These are phyloP conservation scores for Drosophila testacea DNA, from an alignment of 2,888 invertebrate genomes.

Conservation along the genomic window DNA sequence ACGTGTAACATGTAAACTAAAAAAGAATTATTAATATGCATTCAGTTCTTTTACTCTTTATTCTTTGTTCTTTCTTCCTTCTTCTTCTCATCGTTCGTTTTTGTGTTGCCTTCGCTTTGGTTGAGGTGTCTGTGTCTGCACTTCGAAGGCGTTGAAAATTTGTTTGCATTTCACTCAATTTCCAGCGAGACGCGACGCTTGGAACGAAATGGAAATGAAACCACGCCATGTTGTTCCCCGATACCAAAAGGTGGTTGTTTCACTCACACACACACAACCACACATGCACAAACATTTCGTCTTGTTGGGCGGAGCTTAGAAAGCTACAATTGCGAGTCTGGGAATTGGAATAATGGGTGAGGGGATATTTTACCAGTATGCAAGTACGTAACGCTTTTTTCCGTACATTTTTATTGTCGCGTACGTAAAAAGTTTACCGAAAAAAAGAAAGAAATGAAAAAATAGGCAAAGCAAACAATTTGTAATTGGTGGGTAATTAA, in stretches of 20 bases:
- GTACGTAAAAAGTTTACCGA: slow-evolving; percentile 28
- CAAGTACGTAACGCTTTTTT: slow-evolving; percentile 13
- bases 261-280: slow-evolving; percentile 36
- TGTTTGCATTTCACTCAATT: slow-evolving; percentile 54
- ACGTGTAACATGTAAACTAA: slow-evolving; percentile 49
- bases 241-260: slow-evolving; percentile 44
- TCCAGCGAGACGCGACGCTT: slow-evolving; percentile 39
- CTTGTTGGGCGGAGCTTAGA: slow-evolving; percentile 65
- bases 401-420: slow-evolving; percentile 10
- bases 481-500: slow-evolving; percentile 68
- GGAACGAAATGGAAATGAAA: slow-evolving; percentile 71
- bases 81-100: slow-evolving; percentile 30
- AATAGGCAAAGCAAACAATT: slow-evolving; percentile 41
- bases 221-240: slow-evolving; percentile 80
- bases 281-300: slow-evolving; percentile 25
- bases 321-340: slow-evolving; percentile 16
- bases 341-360: background rate
- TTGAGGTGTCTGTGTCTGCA: slow-evolving; percentile 55
- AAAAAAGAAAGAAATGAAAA: slow-evolving; percentile 25
- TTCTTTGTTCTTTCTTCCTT: slow-evolving; percentile 2
- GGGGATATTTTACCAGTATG: background rate
- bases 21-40: slow-evolving; percentile 66
- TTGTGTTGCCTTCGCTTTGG: background rate
- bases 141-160: slow-evolving; percentile 59
- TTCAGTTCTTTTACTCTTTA: slow-evolving; percentile 25